Evolutionary conservation across 2,797 vertebrate genomes (phyloP), one percentile per base, ranked within the genome.

Genomic region (Bovichtus variegatus): DNA sequence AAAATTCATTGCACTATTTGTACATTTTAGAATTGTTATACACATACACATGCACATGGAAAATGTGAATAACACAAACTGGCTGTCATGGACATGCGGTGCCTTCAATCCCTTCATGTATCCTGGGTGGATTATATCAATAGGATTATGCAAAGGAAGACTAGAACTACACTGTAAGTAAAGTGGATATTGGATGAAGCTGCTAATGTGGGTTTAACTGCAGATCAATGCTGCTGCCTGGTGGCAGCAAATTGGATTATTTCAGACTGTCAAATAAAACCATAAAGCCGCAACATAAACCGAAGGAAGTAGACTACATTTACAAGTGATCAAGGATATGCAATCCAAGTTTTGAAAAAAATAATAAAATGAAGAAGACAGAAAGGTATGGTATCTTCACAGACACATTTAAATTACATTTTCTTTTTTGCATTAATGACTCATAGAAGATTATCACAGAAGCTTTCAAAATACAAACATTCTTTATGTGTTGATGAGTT

Each of bases 161-260:
- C 82, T 73, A 73, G 50, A 65, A 59, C 4, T 57, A 9, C 49
- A 21, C 43, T 25, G 54, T 61, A 50, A 55, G 59, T 29, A 55
- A 58, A 25, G 44, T 51, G 40, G 61, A 58, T 50, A 49, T 2
- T 1, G 7, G 47, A 64, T 58, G 53, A 57, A 76, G 69, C 44
- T 78, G 57, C 44, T 55, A 54, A 62, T 6, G 71, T 65, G 53
- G 36, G 27, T 70, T 76, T 67, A 55, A 76, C 25, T 67, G 15
- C 53, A 74, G 79, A 76, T 68, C 80, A 61, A 65, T 74, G 74
- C 54, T 75, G 78, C 72, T 49, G 13, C 49, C 68, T 31, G 11
- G 41, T 68, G 71, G 67, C 47, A 51, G 47, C 27, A 60, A 51
- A 76, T 21, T 58, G 58, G 74, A 83, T 76, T 78, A 76, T 61